Conservation (phyloP, 2,113 vertebrate species). For the Picathartes gymnocephalus region DNA sequence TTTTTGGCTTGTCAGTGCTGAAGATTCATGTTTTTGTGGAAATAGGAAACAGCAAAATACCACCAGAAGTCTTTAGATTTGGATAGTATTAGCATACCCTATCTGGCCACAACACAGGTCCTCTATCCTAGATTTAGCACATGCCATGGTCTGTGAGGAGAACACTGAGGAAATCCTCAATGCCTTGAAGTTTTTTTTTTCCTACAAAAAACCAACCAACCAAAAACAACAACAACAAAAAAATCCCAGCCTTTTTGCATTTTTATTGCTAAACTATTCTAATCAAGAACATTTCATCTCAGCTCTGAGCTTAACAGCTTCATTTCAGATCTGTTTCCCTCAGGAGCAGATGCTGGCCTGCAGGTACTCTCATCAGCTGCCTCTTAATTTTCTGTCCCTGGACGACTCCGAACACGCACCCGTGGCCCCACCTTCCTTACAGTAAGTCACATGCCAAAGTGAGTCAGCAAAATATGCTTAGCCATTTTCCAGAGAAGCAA, state of each 20-base stretch:
- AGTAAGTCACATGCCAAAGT: conserved; percentile 34
- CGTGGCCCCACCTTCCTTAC: not conserved
- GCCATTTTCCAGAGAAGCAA: not conserved
- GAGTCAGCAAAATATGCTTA: conserved; percentile 54
- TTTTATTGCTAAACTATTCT: not conserved
- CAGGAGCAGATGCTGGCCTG: not conserved
- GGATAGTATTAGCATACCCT: not conserved
- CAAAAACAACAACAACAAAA: not conserved
- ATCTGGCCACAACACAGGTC: not conserved
- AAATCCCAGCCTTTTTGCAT: not conserved
- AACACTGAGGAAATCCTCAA: not conserved
- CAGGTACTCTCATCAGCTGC: not conserved
- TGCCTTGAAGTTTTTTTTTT: not conserved
- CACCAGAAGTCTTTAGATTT: not conserved
- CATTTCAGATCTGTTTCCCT: not conserved
- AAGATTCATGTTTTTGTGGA: not conserved
- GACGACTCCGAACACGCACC: rapidly evolving
- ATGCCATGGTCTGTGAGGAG: not conserved
- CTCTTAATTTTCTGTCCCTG: not conserved
- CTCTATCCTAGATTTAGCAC: not conserved
- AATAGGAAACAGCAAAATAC: not conserved
- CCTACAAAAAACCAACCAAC: not conserved
- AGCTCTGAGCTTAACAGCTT: not conserved
- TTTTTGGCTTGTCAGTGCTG: not conserved
- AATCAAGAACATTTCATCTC: not conserved